Percentiles rank a stretch among this genome's conserved stretches.
phyloP scores from a whole-genome alignment of 2,797 vertebrate species.

The Siniperca undulata region DNA sequence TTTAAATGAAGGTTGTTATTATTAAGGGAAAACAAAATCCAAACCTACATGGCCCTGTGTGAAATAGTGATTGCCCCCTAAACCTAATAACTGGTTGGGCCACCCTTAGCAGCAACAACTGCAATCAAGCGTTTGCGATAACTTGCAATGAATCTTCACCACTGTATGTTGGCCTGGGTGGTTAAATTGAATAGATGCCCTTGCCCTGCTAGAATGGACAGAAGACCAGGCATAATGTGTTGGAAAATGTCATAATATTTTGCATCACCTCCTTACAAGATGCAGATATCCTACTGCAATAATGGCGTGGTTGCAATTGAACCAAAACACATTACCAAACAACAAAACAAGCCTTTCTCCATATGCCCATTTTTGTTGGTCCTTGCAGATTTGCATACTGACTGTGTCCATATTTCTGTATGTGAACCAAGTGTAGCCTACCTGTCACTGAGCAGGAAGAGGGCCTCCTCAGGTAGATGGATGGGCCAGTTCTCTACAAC shows the following conservation, averaged over 20 bases:
- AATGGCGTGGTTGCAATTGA: neutral
- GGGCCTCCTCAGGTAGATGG: constrained; percentile 84
- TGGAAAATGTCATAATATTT: neutral
- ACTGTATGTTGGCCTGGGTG: neutral
- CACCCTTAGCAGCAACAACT: too few relatives aligned
- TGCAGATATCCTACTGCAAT: neutral
- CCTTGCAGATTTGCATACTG: constrained; percentile 1
- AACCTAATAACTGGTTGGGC: too few relatives aligned
- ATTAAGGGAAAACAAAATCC: too few relatives aligned
- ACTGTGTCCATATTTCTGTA: neutral
- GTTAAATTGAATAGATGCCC: neutral
- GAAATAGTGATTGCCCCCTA: too few relatives aligned
- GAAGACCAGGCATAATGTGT: neutral
- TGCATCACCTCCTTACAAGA: constrained; percentile 1
- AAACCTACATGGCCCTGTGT: too few relatives aligned
- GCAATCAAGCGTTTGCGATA: too few relatives aligned
- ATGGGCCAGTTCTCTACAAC: constrained; percentile 86
- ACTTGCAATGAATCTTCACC: too few relatives aligned
- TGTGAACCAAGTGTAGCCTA: constrained; percentile 11
- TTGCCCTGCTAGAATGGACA: neutral
- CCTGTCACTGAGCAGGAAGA: constrained; percentile 86
- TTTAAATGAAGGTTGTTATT: too few relatives aligned
- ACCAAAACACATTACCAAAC: neutral
- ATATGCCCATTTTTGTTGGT: neutral
- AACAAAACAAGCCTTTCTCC: neutral